Base-by-base conservation (phyloP, 2,888 invertebrate genomes). In the Cerastoderma edule region DNA sequence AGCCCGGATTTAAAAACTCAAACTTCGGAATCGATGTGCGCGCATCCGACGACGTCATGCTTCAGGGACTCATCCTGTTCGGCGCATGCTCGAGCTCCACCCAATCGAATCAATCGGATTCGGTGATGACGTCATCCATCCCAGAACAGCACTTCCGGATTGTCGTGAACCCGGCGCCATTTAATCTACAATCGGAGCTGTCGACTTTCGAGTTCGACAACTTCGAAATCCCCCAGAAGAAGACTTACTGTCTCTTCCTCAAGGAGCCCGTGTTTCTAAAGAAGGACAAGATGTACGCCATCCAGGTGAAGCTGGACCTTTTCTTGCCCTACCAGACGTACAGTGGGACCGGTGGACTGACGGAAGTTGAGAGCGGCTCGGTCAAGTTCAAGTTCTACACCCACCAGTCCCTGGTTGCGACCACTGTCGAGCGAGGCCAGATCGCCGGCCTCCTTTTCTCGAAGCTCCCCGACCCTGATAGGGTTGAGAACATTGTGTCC, bases 1-100 rank as follows among this genome's bases (percentile, higher is more conserved):
- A 81, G 50, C 77, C 77, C n/a, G 80, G 80, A 13, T 81, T 81
- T 65, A 81, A 75, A 46, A 81, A 81, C 67, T 81, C 80, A 0
- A 81, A 81, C 54, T 81, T 81, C 50, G 77, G 80, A n/a, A 81
- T 81, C 19, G 80, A 81, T 28, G 75, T 81, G n/a, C 66, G 75
- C 19, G 71, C 72, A 4, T 81, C 80, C 10, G 80, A 81, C 35
- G 80, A 81, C 54, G 64, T 81, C 32, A 81, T 75, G 80, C 67
- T 81, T 10, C 80, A 81, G 53, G 80, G 80, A 5, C 27, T 81
- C 6, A 70, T 81, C n/a, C 33, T 81, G 46, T 81, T 81, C 50
- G 80, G 80, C 39, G 80, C 78, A 54, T 77, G 75, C 65, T 60
- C 80, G n/a, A 67, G 69, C 6, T 78, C 80, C 2, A 75, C 67